Evolutionary conservation across 2,113 vertebrate genomes (phyloP).

Genomic region (Pseudorectes ferrugineus): DNA sequence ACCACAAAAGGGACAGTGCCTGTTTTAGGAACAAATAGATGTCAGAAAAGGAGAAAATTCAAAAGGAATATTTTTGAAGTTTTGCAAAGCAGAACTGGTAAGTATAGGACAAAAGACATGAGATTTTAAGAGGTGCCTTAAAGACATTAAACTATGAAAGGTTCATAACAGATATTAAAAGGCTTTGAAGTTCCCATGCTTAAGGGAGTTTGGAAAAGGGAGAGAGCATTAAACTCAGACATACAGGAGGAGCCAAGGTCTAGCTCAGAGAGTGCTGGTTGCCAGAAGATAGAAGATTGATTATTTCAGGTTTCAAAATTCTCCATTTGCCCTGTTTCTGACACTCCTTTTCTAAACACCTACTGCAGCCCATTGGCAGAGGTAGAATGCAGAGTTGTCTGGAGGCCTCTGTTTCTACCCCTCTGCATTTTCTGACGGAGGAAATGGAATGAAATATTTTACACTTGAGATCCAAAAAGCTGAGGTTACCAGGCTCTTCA

Average conservation of each 20-base stretch:
- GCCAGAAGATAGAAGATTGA: not conserved
- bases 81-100: not conserved
- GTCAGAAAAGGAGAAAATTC: not conserved
- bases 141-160: not conserved
- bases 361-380: not conserved
- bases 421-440: not conserved
- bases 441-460: not conserved
- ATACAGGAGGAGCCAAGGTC: not conserved
- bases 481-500: not conserved
- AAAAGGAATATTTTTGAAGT: not conserved
- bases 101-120: not conserved
- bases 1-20: no score
- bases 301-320: not conserved
- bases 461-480: not conserved
- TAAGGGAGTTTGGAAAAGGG: not conserved
- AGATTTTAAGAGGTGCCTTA: not conserved
- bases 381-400: not conserved
- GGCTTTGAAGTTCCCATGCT: not conserved
- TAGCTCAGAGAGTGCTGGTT: not conserved
- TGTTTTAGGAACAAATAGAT: not conserved
- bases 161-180: not conserved
- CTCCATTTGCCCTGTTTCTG: not conserved
- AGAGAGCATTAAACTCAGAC: not conserved
- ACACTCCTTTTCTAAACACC: not conserved
- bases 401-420: not conserved